A percentile compares a stretch with the other conserved stretches of the same genome.
These are phyloP conservation scores for Acrossocheilus fasciatus DNA, from an alignment of 2,797 vertebrate species.

Conservation along the genomic window DNA sequence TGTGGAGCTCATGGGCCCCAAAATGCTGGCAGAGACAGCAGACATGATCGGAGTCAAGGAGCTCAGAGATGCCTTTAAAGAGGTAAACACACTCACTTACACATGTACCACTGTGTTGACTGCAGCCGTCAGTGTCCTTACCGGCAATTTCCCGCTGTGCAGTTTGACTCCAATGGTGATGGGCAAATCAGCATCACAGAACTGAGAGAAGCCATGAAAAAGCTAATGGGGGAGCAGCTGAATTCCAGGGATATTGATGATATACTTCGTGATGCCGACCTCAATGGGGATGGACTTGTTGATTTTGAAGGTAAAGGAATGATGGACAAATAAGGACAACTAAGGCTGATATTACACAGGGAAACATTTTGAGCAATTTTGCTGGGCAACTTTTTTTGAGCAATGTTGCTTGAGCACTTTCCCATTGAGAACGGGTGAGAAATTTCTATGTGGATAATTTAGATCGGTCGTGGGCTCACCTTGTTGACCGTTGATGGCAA, in stretches of 20 bases:
- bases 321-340: background rate
- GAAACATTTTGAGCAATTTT: no score
- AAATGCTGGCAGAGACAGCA: slow-evolving; percentile 93
- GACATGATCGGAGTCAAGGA: slow-evolving; percentile 97
- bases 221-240: slow-evolving; percentile 91
- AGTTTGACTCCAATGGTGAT: slow-evolving; percentile 94
- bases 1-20: slow-evolving; percentile 96
- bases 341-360: background rate
- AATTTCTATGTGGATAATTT: background rate
- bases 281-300: slow-evolving; percentile 92
- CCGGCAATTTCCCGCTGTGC: slow-evolving; percentile 17
- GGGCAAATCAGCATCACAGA: slow-evolving; percentile 91
- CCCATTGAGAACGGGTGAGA: background rate
- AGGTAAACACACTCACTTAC: slow-evolving; percentile 73
- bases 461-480: background rate
- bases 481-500: background rate
- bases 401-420: background rate
- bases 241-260: slow-evolving; percentile 91
- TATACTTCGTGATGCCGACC: slow-evolving; percentile 90
- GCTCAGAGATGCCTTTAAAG: slow-evolving; percentile 90
- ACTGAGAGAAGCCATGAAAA: slow-evolving; percentile 93
- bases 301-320: slow-evolving; percentile 89
- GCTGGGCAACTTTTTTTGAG: background rate
- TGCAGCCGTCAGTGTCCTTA: background rate
- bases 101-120: background rate